Conservation (phyloP, 2,113 vertebrate genomes). For the Eonycteris spelaea region DNA sequence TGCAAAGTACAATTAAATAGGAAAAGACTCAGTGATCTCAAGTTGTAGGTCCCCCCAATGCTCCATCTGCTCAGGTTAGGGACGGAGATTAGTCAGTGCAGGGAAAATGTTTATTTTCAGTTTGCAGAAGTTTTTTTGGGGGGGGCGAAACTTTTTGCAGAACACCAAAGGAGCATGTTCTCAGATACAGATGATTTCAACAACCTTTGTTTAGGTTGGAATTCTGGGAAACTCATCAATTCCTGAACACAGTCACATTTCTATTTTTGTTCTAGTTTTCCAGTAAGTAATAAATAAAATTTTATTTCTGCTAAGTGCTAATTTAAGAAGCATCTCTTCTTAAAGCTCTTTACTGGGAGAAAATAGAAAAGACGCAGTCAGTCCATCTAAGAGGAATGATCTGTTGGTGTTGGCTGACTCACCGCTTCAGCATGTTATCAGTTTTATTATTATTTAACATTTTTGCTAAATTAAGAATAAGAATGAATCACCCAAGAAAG, state of each 20-base stretch:
- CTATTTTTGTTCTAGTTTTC: conserved; percentile 26
- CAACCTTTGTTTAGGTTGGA: neutral
- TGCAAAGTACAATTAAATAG: conserved; percentile 36
- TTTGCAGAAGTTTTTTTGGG: neutral
- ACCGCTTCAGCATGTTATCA: neutral
- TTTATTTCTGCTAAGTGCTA: conserved; percentile 47
- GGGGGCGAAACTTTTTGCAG: neutral
- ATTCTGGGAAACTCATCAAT: neutral
- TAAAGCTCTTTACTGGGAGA: neutral
- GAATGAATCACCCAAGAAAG: neutral
- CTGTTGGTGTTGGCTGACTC: conserved; percentile 30
- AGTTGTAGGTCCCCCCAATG: neutral
- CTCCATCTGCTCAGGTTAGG: conserved; percentile 13
- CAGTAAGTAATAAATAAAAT: neutral
- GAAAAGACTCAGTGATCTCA: neutral
- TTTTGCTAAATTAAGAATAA: conserved; percentile 31
- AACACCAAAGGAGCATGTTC: neutral
- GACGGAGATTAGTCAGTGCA: neutral
- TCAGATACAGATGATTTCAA: neutral
- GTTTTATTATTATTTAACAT: conserved; percentile 49
- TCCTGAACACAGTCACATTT: neutral
- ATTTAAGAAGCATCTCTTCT: conserved; percentile 12
- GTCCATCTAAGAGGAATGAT: neutral
- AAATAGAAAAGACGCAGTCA: neutral
- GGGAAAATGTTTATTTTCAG: neutral